Evolutionary conservation across 1,140 invertebrate species (phyloP).

Genomic region (Brachionus asplanchnoidis): DNA sequence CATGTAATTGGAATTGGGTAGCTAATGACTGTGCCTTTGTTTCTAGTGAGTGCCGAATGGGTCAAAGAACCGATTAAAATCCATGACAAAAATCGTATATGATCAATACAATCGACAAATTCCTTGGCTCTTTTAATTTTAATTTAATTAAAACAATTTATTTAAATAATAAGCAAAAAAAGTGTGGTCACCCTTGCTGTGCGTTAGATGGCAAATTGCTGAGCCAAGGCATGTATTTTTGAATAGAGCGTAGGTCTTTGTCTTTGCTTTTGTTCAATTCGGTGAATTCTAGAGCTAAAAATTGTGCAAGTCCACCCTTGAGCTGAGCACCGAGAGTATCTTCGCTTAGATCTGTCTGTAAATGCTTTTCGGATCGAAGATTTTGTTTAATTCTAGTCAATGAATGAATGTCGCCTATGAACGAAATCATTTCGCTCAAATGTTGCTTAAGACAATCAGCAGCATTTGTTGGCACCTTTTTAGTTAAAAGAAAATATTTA

Average conservation of each 20-base stretch:
- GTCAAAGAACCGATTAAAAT: slow-evolving; percentile 84
- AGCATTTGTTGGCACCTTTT: slow-evolving; percentile 69
- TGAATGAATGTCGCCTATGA: slow-evolving; percentile 90
- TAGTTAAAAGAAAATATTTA: not conserved
- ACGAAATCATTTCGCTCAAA: slow-evolving; percentile 86
- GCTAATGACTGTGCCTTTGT: slow-evolving; percentile 59
- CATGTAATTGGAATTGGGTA: slow-evolving; percentile 90
- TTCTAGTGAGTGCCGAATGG: slow-evolving; percentile 67
- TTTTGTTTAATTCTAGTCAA: slow-evolving; percentile 88
- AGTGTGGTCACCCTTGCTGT: slow-evolving; percentile 68
- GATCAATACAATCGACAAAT: slow-evolving; percentile 87
- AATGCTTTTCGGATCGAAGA: slow-evolving; percentile 35
- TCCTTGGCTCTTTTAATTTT: slow-evolving; percentile 66
- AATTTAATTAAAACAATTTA: slow-evolving; percentile 56
- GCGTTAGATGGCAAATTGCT: slow-evolving; percentile 75
- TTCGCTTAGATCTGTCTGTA: slow-evolving; percentile 56
- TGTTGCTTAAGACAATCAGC: slow-evolving; percentile 87
- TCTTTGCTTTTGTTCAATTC: slow-evolving; percentile 50
- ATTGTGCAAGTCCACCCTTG: slow-evolving; percentile 90
- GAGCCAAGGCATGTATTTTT: slow-evolving; percentile 82
- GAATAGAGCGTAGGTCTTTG: slow-evolving; percentile 61
- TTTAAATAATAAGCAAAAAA: slow-evolving; percentile 45
- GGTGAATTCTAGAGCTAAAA: slow-evolving; percentile 84
- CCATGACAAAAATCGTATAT: slow-evolving; percentile 91
- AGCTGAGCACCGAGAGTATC: slow-evolving; percentile 89